Base-by-base conservation (phyloP, 2,888 invertebrate species). In the Crepidodera aurea region DNA sequence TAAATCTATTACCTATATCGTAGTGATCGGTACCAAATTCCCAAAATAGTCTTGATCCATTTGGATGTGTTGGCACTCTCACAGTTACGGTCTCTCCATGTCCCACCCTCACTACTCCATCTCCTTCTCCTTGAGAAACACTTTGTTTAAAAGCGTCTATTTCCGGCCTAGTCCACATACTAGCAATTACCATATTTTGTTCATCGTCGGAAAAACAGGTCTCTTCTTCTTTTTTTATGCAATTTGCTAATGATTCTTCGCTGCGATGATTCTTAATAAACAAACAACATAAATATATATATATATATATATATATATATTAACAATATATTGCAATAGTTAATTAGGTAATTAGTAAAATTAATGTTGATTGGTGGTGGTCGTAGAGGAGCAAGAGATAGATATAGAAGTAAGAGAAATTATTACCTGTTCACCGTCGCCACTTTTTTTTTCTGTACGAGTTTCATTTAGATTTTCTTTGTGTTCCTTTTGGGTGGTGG, bases 21-120 rank as follows among this genome's bases (percentile, higher is more conserved):
- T 97, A 99, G 78, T 90, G 90, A 80, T 99, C 99, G 0, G 99
- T 98, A 10, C 98, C 97, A 81, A 99, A 99, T 84, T 99, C 99
- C 98, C 98, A 99, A 83, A 96, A 98, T 34, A 99, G 84, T 74
- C 94, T 92, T 1, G 91, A 88, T 0, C 98, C 98, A 73, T 94
- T 92, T 67, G 91, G 90, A 78, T 97, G 96, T 0, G 99, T 99
- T 6, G 99, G 99, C 55, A 99, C 98, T 34, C 98, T 85, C 72
- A 97, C 94, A 48, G 98, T 98, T 46, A 98, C 93, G 0, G 95
- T 96, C 82, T 98, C 98, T 1, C 98, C 97, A 79, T 98, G 98
- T 0, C 94, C 94, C 15, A 99, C 93, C 74, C 93, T 90, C 62
- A 99, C 91, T 13, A 94, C 89, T 16, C 97, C 93, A 77, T 98